A percentile compares a stretch with the other conserved stretches of the same genome.
Conservation (phyloP, 2,797 vertebrate species). For the Erethizon dorsatum region DNA sequence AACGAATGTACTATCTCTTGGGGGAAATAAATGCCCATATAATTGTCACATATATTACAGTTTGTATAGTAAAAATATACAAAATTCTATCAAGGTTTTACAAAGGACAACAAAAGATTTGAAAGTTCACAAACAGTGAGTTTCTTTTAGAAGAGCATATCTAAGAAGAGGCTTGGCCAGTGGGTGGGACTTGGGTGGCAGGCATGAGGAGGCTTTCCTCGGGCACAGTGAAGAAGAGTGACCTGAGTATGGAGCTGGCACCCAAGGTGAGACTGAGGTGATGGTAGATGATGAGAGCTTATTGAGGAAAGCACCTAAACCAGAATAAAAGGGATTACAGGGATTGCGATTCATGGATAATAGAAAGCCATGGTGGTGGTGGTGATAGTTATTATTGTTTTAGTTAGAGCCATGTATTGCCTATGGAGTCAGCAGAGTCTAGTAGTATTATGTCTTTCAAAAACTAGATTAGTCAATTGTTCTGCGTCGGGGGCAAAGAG, state of each 20-base stretch:
- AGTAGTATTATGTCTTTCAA: not conserved
- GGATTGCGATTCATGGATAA: not conserved
- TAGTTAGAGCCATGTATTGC: not conserved
- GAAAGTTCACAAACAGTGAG: not conserved
- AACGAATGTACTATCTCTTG: not conserved
- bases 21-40: not conserved
- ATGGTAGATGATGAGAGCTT: too few relatives aligned
- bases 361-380: not conserved
- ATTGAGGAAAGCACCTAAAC: not conserved
- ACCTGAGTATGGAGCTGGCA: not conserved
- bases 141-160: not conserved
- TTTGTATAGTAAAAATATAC: not conserved
- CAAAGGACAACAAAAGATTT: not conserved
- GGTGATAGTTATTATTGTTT: not conserved
- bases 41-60: not conserved
- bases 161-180: not conserved
- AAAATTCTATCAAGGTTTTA: not conserved
- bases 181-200: not conserved
- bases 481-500: not conserved
- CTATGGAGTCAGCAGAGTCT: not conserved
- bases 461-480: not conserved
- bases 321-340: not conserved
- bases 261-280: not conserved
- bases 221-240: not conserved
- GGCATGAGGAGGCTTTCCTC: not conserved